Evolutionary conservation across 2,797 vertebrate species (phyloP), one percentile per base, ranked within the genome.

Genomic region (Halcyon badia): DNA sequence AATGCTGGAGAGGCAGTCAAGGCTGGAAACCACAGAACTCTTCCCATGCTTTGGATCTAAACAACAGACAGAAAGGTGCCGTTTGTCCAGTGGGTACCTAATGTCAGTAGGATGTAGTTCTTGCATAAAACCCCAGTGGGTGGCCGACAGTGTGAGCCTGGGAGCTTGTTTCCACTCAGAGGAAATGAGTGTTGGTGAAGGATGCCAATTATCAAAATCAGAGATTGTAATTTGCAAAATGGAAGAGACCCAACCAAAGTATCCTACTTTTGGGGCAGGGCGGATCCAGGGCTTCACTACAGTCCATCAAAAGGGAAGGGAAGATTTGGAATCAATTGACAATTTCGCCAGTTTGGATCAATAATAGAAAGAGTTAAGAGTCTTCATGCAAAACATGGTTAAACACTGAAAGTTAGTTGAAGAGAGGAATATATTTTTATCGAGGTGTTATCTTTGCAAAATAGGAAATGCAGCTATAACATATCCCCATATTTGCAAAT

Each of bases 1-100:
- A 62, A 99, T 99, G 97, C 99, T 99, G 92, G 99, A 99, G 94
- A 99, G 98, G 82, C 99, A 99, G 76, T 99, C 99, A 11, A 99
- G 98, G 87, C 99, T 99, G 93, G 99, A 99, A 71, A 99, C 98
- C 12, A 98, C 98, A 2, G 98, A 98, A 80, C 96, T 98, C 96
- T 99, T 99, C 30, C 98, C 98, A 26, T 96, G 98, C 95, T 98
- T 98, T 95, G 98, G 96, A 96, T 99, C 99, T 99, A 89, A 73
- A 48, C 89, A 62, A 52, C 14, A 91, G 46, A 87, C 95, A 98
- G 82, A 73, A 83, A 79, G 3, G 26, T 19, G 8, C 71, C 62
- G 30, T 66, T 84, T 95, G 84, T 86, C 60, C 41, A 56, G 2
- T 11, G 44, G 14, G 48, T 31, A 77, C 30, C 79, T 84, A 54